Base-by-base conservation (phyloP, 1,140 invertebrate species). In the Drosophila carrolli region DNA sequence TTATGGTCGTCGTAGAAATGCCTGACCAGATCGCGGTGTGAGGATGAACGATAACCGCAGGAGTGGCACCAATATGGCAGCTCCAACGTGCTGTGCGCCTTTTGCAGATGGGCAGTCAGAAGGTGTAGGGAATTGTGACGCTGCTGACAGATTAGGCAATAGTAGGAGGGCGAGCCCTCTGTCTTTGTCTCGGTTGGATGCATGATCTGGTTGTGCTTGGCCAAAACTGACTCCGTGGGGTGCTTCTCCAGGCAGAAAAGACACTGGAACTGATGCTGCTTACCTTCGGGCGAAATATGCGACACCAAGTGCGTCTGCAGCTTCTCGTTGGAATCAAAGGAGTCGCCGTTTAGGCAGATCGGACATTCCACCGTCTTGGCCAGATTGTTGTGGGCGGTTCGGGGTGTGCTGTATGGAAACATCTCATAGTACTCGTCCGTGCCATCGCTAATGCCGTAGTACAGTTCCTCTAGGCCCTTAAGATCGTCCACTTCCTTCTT, bases 21-120 rank as follows among this genome's bases (percentile, higher is more conserved):
- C 83, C 96, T 94, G 47, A 96, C 94, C 19, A 95, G 93, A 71
- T 95, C 94, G 66, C 95, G 95, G 90, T 97, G 96, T 61, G 95
- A 95, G 8, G 96, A 97, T 13, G 95, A 94, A 41, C 95, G 94
- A 92, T 96, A 97, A 50, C 93, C 92, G 80, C 97, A 97, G 29
- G 94, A 94, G 27, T 95, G 95, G 89, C 97, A 97, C 40, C 93
- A 93, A 91, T 97, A 98, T 1, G 97, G 97, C 92, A 97, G 94
- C 91, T 97, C 97, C 5, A 95, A 93, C 23, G 95, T 95, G 63
- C 94, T 93, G 93, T 97, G 97, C 67, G 94, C 95, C 62, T 94
- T 95, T 63, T 96, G 95, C 93, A 97, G 94, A 91, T 97, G 97
- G 72, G 95, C 94, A 1, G 96, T 94, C 8, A 97, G 93, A 8